Base-by-base conservation (phyloP, 1,140 invertebrate species). In the Hyposmocoma kahamanoa region DNA sequence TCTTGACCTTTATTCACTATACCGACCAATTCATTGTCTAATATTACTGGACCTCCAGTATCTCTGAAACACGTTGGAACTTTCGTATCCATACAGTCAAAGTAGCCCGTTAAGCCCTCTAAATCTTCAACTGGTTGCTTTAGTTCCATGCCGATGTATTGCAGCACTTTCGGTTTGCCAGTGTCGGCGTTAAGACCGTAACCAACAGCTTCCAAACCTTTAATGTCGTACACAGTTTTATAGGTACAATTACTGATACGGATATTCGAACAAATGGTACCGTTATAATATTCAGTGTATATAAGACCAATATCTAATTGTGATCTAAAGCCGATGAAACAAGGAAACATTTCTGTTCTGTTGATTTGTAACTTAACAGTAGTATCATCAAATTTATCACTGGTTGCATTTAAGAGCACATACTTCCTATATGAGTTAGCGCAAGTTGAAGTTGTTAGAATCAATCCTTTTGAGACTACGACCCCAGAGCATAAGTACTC, bases 81-180 rank as follows among this genome's bases (percentile, higher is more conserved):
- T 60, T 82, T 84, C 0, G 78, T 74, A 38, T 82, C 78, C 24
- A 83, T 62, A 39, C 78, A 84, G 42, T 80, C 79, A 42, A 82
- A 55, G 47, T 61, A 81, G 6, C 45, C 68, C 46, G 38, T 54
- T 22, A 74, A 55, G 54, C 44, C 15, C n/a, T 78, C 65, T 28
- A 53, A 59, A 19, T 28, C 43, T n/a, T 59, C 51, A n/a, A 32
- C 32, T 17, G 11, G 15, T 20, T 46, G 56, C 51, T 50, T 59
- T 36, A 51, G 47, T 50, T 84, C 76, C 21, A 79, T 28, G 9
- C 79, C 79, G 26, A 81, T 62, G 56, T 69, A 76, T 45, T 84
- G 79, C 13, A 84, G 52, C 18, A 69, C 63, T 61, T 68, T 75
- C 18, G 42, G 22, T 47, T 72, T 53, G 9, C 68, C 71, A 38